These are phyloP conservation scores for Lasiurus borealis DNA, from an alignment of 2,113 vertebrate genomes.

Conservation along the genomic window DNA sequence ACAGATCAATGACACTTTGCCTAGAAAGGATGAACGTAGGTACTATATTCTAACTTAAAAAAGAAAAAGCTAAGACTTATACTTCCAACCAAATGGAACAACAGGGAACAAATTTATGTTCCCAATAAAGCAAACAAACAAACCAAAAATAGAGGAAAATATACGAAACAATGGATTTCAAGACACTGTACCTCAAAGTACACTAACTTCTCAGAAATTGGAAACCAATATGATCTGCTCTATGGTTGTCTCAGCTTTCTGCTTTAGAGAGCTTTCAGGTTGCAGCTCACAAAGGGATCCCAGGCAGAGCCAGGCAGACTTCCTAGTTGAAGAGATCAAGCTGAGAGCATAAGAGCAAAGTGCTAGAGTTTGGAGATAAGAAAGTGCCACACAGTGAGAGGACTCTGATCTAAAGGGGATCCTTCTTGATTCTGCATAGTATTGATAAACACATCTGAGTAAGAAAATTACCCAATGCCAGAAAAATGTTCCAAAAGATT, in stretches of 20 bases:
- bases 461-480: neutral
- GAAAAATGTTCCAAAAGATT: neutral
- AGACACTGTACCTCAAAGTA: neutral
- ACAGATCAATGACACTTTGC: neutral
- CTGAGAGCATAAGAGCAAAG: neutral
- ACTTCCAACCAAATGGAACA: neutral
- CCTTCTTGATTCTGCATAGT: neutral
- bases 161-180: neutral
- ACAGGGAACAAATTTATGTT: neutral
- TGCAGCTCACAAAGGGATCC: neutral
- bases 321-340: neutral
- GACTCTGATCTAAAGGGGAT: neutral
- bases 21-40: neutral
- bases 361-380: neutral
- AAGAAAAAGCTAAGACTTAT: neutral
- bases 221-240: neutral
- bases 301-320: neutral
- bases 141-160: neutral
- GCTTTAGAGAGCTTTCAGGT: neutral
- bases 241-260: neutral
- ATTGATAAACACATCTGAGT: neutral
- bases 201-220: neutral
- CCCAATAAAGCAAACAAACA: neutral
- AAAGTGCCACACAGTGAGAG: neutral
- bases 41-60: neutral